A percentile compares a stretch with the other conserved stretches of the same genome.
Evolutionary conservation across 2,797 vertebrate genomes (phyloP).

Genomic region (Coregonus suidteri): DNA sequence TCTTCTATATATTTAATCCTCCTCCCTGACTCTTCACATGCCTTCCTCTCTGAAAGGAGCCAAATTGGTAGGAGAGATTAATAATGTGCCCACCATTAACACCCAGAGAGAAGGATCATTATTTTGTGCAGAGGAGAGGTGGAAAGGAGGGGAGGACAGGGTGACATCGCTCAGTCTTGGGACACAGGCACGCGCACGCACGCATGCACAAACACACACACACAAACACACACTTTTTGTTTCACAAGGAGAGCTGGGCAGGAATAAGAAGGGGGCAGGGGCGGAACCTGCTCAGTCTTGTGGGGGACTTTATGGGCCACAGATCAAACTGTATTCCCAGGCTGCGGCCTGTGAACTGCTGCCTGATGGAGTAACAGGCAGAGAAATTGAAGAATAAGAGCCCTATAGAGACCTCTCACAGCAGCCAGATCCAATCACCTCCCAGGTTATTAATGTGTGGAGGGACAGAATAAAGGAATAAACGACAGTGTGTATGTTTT

Average conservation of each 20-base stretch:
- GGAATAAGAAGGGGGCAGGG: background rate
- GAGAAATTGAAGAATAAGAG: no score
- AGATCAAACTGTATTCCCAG: background rate
- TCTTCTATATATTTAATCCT: slow-evolving; percentile 83
- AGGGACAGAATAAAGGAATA: slow-evolving; percentile 21
- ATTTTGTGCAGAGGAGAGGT: slow-evolving; percentile 80
- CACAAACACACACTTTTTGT: no score
- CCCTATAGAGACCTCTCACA: no score
- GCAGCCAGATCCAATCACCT: no score
- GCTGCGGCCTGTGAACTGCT: no score
- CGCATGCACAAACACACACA: no score
- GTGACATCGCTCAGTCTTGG: background rate
- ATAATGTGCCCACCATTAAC: slow-evolving; percentile 87
- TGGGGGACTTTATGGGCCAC: background rate
- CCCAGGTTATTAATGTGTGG: background rate
- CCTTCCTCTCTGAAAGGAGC: slow-evolving; percentile 65
- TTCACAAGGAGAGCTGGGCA: background rate
- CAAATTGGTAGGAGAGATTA: slow-evolving; percentile 87
- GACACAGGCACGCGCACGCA: background rate
- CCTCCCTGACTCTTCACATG: slow-evolving; percentile 73
- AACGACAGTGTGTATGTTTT: background rate
- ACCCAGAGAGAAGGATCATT: slow-evolving; percentile 74
- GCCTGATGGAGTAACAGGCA: no score
- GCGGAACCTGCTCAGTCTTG: background rate
- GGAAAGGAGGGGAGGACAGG: slow-evolving; percentile 24